Percentiles rank a stretch among this genome's conserved stretches.
Evolutionary conservation across 2,113 vertebrate genomes (phyloP).

Genomic region (Ivindomyrus marchei): DNA sequence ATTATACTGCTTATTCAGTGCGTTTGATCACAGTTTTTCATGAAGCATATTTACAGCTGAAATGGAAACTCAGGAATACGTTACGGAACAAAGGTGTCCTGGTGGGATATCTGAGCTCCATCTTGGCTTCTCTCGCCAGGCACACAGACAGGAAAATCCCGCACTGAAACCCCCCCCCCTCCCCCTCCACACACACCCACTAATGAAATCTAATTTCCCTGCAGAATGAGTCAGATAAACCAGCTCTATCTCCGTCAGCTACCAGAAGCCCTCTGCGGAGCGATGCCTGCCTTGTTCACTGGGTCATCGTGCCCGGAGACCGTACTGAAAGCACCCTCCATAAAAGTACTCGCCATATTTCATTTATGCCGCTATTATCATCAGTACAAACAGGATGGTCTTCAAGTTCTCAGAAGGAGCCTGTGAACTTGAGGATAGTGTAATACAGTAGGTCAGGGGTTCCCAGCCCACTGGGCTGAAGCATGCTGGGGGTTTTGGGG

Average conservation of each 20-base stretch:
- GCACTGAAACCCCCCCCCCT: constrained; percentile 10
- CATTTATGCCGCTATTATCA: background rate
- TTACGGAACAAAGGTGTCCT: background rate
- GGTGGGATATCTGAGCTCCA: background rate
- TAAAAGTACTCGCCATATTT: background rate
- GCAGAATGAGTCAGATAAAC: constrained; percentile 19
- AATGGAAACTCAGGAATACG: background rate
- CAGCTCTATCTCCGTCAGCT: constrained; percentile 7
- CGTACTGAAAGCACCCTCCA: background rate
- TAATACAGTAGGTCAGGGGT: background rate
- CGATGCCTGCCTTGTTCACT: background rate
- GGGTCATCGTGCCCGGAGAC: background rate
- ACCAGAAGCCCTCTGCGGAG: background rate
- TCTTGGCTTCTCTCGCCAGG: background rate
- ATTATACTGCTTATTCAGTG: background rate
- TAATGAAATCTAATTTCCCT: constrained; percentile 34
- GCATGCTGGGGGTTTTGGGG: background rate
- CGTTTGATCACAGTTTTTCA: background rate
- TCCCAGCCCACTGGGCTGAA: background rate
- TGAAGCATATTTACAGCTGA: background rate
- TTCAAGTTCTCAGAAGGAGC: background rate
- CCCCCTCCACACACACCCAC: background rate
- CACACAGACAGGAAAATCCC: background rate
- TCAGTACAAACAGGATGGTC: background rate
- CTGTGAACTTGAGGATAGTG: background rate